Percentiles rank a stretch among this genome's conserved stretches.
These are phyloP conservation scores for Pollenia angustigena DNA, from an alignment of 2,888 invertebrate species.

Conservation along the genomic window DNA sequence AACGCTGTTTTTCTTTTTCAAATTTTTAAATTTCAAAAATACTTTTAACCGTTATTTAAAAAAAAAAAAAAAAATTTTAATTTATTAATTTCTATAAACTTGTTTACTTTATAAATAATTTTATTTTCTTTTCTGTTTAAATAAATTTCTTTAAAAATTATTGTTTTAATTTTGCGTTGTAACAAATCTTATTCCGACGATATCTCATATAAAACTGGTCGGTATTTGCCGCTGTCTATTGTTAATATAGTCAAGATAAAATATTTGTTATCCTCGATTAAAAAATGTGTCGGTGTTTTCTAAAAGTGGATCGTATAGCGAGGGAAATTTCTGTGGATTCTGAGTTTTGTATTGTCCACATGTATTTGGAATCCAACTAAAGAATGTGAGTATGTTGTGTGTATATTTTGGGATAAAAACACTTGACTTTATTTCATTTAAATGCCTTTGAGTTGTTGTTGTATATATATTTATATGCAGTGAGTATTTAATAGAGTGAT, in stretches of 20 bases:
- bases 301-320: constrained; percentile 25
- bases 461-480: constrained; percentile 1
- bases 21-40: constrained; percentile 29
- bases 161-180: constrained; percentile 65
- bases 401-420: constrained; percentile 14
- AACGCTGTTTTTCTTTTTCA: constrained; percentile 27
- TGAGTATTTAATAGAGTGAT: no score
- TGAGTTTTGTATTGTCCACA: constrained; percentile 23
- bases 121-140: constrained; percentile 14
- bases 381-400: neutral
- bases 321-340: constrained; percentile 43
- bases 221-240: constrained; percentile 62
- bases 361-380: constrained; percentile 40
- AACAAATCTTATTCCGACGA: constrained; percentile 76
- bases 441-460: neutral
- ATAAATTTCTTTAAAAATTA: constrained; percentile 40
- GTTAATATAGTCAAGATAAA: constrained; percentile 72
- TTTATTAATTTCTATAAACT: neutral
- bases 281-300: constrained; percentile 15
- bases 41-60: constrained; percentile 40
- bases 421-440: constrained; percentile 7
- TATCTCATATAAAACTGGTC: constrained; percentile 77
- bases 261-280: constrained; percentile 34
- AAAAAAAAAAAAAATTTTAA: neutral
- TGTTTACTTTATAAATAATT: constrained; percentile 25